Base-by-base conservation (phyloP, 2,797 vertebrate species). In the Hemibagrus guttatus region DNA sequence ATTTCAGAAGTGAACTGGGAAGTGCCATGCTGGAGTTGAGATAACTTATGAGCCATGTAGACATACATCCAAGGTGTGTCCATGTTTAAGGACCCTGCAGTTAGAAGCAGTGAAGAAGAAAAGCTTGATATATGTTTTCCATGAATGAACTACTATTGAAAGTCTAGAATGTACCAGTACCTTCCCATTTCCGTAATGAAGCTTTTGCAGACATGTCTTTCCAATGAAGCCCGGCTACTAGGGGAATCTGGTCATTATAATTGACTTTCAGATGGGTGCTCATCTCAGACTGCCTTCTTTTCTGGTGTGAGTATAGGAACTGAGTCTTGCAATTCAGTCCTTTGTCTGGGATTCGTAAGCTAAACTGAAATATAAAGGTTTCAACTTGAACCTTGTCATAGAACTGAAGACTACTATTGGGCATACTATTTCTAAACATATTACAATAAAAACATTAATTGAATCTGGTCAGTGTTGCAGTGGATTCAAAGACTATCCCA, bases 41-140 rank as follows among this genome's bases (percentile, higher is more conserved):
- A 94, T 80, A 97, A 92, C 85, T 94, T 96, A 91, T 96, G 96
- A 83, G 94, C 84, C 0, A 89, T 89, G 68, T 95, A 94, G 81
- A 98, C 82, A 87, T 95, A 95, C 12, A 97, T 91, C 97, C 97
- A 97, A 0, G 97, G 97, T 0, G 95, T 96, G 90, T 97, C 96
- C 93, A 97, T 92, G 87, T 93, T 97, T 88, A 98, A 93, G 0
- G 91, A 92, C 74, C 96, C 97, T 97, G 89, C 79, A 83, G n/a
- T 46, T 63, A 46, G 79, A 64, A 56, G 23, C n/a, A 54, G 58
- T 23, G 64, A 17, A 86, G 21, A 63, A 13, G 72, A 54, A 56
- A 28, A 66, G 1, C 35, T 74, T 49, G 68, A 42, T 21, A 21
- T 61, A 84, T 28, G 58, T 52, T 6, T 64, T 23, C 1, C 19